These are phyloP conservation scores for Lampris megalopsis DNA, from an alignment of 2,113 vertebrate genomes.

Conservation along the genomic window DNA sequence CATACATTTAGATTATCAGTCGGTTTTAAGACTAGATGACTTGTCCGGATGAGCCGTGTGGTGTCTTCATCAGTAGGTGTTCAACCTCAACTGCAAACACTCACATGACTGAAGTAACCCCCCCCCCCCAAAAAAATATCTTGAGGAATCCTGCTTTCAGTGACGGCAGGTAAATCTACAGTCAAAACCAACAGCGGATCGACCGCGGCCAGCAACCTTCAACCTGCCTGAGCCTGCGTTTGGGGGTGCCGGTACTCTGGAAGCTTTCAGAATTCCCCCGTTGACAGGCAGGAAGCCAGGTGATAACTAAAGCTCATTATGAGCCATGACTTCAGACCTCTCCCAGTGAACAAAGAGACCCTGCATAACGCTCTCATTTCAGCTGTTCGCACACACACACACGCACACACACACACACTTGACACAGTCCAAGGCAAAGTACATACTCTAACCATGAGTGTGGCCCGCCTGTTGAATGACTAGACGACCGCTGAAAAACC, in stretches of 20 bases:
- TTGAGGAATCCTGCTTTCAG: no score
- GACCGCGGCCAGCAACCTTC: neutral
- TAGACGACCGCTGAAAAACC: slow-evolving; percentile 37
- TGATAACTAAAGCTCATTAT: slow-evolving; percentile 53
- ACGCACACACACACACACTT: slow-evolving; percentile 27
- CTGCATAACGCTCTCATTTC: slow-evolving; percentile 16
- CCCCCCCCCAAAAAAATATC: no score
- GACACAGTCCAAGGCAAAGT: slow-evolving; percentile 37
- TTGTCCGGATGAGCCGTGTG: no score
- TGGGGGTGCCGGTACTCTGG: neutral
- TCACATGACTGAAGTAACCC: slow-evolving; percentile 26
- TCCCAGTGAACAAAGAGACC: slow-evolving; percentile 2
- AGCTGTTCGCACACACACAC: slow-evolving; percentile 47
- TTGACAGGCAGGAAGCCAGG: slow-evolving; percentile 32
- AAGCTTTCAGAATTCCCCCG: slow-evolving; percentile 23
- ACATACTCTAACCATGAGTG: slow-evolving; percentile 29
- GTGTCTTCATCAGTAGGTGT: slow-evolving; percentile 53
- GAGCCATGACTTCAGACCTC: slow-evolving; percentile 17
- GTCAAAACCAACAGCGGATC: slow-evolving; percentile 2
- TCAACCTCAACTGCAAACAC: slow-evolving; percentile 23
- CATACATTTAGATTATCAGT: no score
- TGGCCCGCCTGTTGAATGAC: slow-evolving; percentile 8
- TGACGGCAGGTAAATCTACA: neutral
- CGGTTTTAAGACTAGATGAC: no score
- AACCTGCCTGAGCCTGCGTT: slow-evolving; percentile 11